phyloP scores from a whole-genome alignment of 2,113 vertebrate genomes.

The Pomatostomus ruficeps region DNA sequence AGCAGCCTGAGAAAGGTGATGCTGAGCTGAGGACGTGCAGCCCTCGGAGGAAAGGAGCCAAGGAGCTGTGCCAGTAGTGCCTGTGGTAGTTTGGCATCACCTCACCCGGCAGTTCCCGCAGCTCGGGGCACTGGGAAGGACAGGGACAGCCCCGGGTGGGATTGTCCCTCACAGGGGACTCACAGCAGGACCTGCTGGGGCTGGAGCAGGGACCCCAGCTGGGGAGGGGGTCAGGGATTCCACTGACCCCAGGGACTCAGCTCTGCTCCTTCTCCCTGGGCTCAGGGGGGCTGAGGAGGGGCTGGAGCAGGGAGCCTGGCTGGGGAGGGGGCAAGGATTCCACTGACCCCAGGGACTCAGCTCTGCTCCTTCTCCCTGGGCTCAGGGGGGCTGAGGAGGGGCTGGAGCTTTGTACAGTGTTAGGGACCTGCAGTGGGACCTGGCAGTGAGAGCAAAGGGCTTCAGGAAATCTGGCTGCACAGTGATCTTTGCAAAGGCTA shows the following conservation, averaged over 20 bases:
- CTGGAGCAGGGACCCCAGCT: not conserved
- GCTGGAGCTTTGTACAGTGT: fast-evolving
- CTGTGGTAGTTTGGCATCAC: not conserved
- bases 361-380: not conserved
- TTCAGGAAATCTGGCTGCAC: not conserved
- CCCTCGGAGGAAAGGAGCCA: not conserved
- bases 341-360: no score
- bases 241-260: no score
- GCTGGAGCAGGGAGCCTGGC: no score
- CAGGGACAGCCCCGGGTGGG: not conserved
- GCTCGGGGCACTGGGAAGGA: not conserved
- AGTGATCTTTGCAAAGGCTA: not conserved
- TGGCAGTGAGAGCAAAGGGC: not conserved
- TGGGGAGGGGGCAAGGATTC: no score
- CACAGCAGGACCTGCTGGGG: fast-evolving
- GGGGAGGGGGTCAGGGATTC: no score
- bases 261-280: not conserved
- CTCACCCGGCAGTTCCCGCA: not conserved
- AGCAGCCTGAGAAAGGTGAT: not conserved
- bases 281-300: not conserved
- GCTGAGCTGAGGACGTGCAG: not conserved
- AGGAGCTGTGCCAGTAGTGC: not conserved
- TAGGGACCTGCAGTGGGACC: not conserved
- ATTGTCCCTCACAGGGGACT: not conserved
- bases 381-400: not conserved